Base-by-base conservation (phyloP, 2,888 invertebrate genomes). In the Drosophila engyochracea region DNA sequence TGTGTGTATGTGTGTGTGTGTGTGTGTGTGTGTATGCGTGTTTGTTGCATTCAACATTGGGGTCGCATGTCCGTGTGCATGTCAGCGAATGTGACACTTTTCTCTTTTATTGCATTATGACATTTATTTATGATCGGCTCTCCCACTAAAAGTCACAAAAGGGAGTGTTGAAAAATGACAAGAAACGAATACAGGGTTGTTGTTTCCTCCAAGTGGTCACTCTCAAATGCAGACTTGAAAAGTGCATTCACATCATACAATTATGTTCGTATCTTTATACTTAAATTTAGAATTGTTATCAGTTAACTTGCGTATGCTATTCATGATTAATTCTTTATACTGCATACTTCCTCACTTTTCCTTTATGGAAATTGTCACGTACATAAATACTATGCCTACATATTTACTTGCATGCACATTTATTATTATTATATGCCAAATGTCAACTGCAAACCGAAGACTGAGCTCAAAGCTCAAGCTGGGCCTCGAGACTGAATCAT, bases 21-120 rank as follows among this genome's bases (percentile, higher is more conserved):
- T 25, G 19, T 47, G 14, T 35, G n/a, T 33, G 60, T 33, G 58
- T 37, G 14, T 41, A 54, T 62, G n/a, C 37, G 28, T 47, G 28
- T 28, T 30, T 49, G 14, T 37, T 53, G 75, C 68, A 65, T 72
- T 58, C 47, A 47, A 25, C 22, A 47, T 47, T 64, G 65, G 74
- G 73, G 86, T 76, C 81, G 83, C 82, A 74, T 86, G 84, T 68
- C 63, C 75, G 30, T 52, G 53, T 59, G 54, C 55, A 61, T 68
- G 79, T 68, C 55, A 52, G 31, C 61, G 59, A 57, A 33, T 82
- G 79, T 79, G 90, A 77, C 90, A 90, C 86, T 85, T 83, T 85
- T 72, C 66, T 65, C 79, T 75, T 87, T 87, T 85, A 89, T 80
- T 84, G 79, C 90, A 82, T 74, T 85, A 82, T 85, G 90, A 87